These are phyloP conservation scores for Nineta flava DNA, from an alignment of 2,888 invertebrate species.

Conservation along the genomic window DNA sequence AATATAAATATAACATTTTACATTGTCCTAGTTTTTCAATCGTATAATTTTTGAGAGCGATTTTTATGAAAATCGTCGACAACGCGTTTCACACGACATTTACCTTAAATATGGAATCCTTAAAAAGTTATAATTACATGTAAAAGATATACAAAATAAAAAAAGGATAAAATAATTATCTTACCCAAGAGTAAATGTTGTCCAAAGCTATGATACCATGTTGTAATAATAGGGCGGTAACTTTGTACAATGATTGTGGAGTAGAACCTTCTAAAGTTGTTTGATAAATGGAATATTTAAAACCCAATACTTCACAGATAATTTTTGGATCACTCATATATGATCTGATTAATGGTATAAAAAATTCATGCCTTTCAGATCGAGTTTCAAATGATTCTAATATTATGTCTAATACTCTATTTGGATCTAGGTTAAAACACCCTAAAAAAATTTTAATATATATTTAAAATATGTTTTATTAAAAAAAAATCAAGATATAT, in stretches of 20 bases:
- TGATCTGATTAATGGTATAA: constrained; percentile 70
- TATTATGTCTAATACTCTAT: constrained; percentile 89
- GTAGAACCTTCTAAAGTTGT: constrained; percentile 45
- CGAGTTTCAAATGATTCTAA: constrained; percentile 91
- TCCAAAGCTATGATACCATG: constrained; percentile 72
- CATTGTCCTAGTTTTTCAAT: too few relatives aligned
- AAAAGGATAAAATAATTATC: constrained; percentile 18
- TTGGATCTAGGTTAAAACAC: constrained; percentile 98
- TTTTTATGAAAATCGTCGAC: too few relatives aligned
- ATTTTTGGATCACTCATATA: constrained; percentile 81
- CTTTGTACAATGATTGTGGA: constrained; percentile 71
- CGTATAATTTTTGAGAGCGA: too few relatives aligned
- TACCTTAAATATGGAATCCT: too few relatives aligned
- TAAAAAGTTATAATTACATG: too few relatives aligned
- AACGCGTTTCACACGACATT: too few relatives aligned
- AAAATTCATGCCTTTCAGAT: constrained; percentile 60
- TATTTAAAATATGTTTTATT: background rate
- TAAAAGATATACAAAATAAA: too few relatives aligned
- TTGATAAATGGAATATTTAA: constrained; percentile 63
- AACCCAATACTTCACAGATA: constrained; percentile 87
- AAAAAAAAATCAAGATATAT: constrained; percentile 4
- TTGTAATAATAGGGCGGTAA: constrained; percentile 81
- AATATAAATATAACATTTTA: too few relatives aligned
- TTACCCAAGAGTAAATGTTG: constrained; percentile 82
- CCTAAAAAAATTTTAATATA: constrained; percentile 38